Conservation (phyloP, 2,888 invertebrate species). For the Metalampra italica region DNA sequence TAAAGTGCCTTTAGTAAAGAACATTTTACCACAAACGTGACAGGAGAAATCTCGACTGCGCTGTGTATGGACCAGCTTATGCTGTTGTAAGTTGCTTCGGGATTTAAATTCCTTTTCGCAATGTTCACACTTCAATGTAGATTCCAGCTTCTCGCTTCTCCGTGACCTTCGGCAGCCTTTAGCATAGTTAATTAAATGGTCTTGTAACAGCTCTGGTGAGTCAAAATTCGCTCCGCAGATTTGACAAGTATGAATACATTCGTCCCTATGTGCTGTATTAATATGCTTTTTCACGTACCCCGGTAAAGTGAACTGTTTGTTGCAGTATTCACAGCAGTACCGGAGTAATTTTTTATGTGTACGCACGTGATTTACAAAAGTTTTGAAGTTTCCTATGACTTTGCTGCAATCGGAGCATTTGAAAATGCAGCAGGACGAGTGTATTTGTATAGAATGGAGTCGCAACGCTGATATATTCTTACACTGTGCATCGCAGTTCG, state of each 20-base stretch:
- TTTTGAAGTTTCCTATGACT: slow-evolving; percentile 42
- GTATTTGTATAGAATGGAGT: slow-evolving; percentile 62
- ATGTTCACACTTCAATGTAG: slow-evolving; percentile 52
- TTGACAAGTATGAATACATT: slow-evolving; percentile 38
- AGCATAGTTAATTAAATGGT: slow-evolving; percentile 49
- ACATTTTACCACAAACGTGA: slow-evolving; percentile 70
- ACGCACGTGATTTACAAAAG: slow-evolving; percentile 55
- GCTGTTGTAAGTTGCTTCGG: slow-evolving; percentile 55
- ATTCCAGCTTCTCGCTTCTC: slow-evolving; percentile 31
- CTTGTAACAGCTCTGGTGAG: slow-evolving; percentile 43
- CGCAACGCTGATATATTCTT: slow-evolving; percentile 54
- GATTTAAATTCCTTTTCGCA: slow-evolving; percentile 65
- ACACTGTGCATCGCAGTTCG: slow-evolving; percentile 60
- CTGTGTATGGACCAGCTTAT: slow-evolving; percentile 64
- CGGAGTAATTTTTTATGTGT: slow-evolving; percentile 50
- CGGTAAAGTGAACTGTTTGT: slow-evolving; percentile 40
- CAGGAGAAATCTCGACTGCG: slow-evolving; percentile 63
- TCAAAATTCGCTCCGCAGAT: slow-evolving; percentile 57
- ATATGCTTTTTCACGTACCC: slow-evolving; percentile 47
- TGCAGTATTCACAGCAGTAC: slow-evolving; percentile 63
- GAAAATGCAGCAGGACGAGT: slow-evolving; percentile 52
- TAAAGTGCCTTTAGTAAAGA: slow-evolving; percentile 65
- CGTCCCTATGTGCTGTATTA: slow-evolving; percentile 32
- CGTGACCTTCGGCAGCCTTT: slow-evolving; percentile 33
- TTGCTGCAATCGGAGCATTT: slow-evolving; percentile 63